Evolutionary conservation across 30 jellyfish, hydroid and myxozoan species (phyloP).

Genomic region (Chrysaora quinquecirrha): DNA sequence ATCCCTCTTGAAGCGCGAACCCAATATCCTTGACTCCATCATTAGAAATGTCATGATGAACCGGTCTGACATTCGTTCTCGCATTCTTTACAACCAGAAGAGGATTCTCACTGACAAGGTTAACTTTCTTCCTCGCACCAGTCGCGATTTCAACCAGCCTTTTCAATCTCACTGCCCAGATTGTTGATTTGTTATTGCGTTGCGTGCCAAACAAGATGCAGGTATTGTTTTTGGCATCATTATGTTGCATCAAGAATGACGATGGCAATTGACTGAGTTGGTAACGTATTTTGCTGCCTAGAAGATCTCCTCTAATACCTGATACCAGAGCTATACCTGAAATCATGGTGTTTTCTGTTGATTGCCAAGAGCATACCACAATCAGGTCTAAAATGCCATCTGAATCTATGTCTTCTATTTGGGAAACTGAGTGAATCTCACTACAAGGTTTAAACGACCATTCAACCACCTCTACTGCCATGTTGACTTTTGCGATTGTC

Average conservation of each 20-base stretch:
- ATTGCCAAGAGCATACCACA: constrained; percentile 54
- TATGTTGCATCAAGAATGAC: constrained; percentile 59
- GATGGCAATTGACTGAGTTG: constrained; percentile 52
- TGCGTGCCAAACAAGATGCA: constrained; percentile 54
- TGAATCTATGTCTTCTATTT: constrained; percentile 25
- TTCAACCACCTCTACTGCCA: constrained; percentile 3
- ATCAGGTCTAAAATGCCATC: constrained; percentile 28
- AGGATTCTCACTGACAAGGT: constrained; percentile 65
- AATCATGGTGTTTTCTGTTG: constrained; percentile 16
- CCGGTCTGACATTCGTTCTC: constrained; percentile 23
- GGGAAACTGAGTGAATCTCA: constrained; percentile 32
- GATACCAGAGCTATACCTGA: constrained; percentile 63
- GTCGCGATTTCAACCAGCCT: constrained; percentile 63
- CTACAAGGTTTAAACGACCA: constrained; percentile 43
- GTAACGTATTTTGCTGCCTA: constrained; percentile 63
- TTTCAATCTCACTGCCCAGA: constrained; percentile 53
- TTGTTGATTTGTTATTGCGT: constrained; percentile 36
- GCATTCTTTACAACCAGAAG: constrained; percentile 49
- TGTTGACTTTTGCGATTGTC: constrained; percentile 13
- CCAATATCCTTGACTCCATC: constrained; percentile 65
- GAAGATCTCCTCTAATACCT: constrained; percentile 28
- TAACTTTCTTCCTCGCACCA: constrained; percentile 57
- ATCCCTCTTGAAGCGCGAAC: constrained; percentile 52
- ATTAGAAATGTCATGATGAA: constrained; percentile 34
- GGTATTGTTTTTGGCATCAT: constrained; percentile 39